phyloP scores from a whole-genome alignment of 2,797 vertebrate species.

The Syngnathus acus region DNA sequence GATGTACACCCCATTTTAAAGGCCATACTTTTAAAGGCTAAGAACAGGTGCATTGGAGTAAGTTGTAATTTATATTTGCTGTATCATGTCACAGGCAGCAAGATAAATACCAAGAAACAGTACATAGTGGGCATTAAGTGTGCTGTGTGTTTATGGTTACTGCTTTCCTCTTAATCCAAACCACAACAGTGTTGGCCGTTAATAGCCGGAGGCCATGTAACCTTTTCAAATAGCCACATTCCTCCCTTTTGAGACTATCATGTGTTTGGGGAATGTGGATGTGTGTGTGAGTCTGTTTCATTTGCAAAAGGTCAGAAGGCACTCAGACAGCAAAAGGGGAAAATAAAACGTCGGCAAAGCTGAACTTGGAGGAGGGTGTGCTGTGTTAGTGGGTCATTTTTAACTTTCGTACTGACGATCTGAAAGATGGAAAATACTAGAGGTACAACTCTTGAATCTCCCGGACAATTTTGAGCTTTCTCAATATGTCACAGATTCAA shows the following conservation, averaged over 20 bases:
- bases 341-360: conserved; percentile 61
- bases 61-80: not conserved
- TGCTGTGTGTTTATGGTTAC: not conserved
- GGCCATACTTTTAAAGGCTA: not conserved
- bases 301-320: conserved; percentile 61
- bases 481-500: no score
- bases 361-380: conserved; percentile 28
- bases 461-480: no score
- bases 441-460: no score
- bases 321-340: conserved; percentile 53
- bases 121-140: not conserved
- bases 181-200: conserved; percentile 17
- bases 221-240: conserved; percentile 57
- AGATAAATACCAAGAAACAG: not conserved
- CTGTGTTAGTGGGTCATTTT: not conserved
- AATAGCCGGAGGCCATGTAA: conserved; percentile 45
- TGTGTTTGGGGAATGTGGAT: conserved; percentile 9
- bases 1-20: not conserved
- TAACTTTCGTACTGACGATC: no score
- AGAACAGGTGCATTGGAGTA: not conserved
- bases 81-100: not conserved
- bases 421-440: no score
- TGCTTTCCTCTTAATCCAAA: conserved; percentile 22
- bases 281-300: conserved; percentile 28
- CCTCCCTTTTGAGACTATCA: conserved; percentile 32